phyloP scores from a whole-genome alignment of 2,888 invertebrate species.

The Smittia aterrima region DNA sequence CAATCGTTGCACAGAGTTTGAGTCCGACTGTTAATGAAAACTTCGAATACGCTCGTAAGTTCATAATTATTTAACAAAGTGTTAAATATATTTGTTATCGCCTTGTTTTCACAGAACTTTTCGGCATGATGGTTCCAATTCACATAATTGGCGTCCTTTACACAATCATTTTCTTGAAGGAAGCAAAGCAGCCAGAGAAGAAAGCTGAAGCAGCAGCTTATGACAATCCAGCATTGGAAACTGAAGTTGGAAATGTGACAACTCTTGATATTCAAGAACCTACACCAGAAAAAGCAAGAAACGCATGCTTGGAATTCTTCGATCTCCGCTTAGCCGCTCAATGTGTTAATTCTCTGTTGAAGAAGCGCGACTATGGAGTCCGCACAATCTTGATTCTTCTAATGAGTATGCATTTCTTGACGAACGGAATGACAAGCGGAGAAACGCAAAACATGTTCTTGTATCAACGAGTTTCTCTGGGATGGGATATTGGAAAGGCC shows the following conservation, averaged over 20 bases:
- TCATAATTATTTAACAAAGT: not conserved
- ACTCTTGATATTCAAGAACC: not conserved
- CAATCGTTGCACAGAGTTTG: conserved; percentile 47
- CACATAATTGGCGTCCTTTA: conserved; percentile 51
- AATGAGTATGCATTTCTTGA: conserved; percentile 47
- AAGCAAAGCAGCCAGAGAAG: conserved; percentile 44
- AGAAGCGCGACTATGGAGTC: conserved; percentile 48
- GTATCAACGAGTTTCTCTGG: conserved; percentile 44
- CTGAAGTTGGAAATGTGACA: not conserved
- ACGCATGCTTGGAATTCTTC: conserved; percentile 49
- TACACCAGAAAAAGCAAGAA: conserved; percentile 43
- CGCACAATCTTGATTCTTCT: conserved; percentile 51
- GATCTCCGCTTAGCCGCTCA: conserved; percentile 51
- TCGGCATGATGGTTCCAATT: conserved; percentile 49
- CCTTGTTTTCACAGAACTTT: conserved; percentile 47
- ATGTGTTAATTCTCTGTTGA: conserved; percentile 49
- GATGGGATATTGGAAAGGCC: conserved; percentile 45
- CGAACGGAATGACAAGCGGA: conserved; percentile 4
- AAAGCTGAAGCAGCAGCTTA: conserved; percentile 32
- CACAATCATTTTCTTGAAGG: conserved; percentile 50
- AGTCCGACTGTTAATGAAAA: conserved; percentile 49
- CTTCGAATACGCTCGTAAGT: conserved; percentile 13
- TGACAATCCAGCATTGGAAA: conserved; percentile 43
- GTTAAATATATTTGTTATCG: not conserved
- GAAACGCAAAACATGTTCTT: conserved; percentile 43